Conservation (phyloP, 2,797 vertebrate genomes). For the Gymnothorax javanicus region DNA sequence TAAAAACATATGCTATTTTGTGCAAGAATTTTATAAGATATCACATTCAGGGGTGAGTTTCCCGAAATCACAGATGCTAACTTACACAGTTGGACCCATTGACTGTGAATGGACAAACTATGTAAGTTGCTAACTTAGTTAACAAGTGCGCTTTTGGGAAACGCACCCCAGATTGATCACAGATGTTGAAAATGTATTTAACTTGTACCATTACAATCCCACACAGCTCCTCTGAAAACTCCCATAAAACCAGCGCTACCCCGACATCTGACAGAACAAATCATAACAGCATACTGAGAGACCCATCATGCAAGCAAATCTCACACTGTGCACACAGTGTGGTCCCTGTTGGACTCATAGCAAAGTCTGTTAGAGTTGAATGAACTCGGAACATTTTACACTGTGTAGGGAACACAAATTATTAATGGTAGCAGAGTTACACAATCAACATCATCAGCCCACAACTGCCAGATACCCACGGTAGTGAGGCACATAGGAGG, state of each 20-base stretch:
- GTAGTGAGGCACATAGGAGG: background rate
- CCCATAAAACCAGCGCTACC: background rate
- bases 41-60: too few species aligned
- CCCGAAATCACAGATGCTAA: too few species aligned
- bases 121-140: too few species aligned
- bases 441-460: background rate
- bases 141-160: too few species aligned
- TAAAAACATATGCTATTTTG: background rate
- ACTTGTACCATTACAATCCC: background rate
- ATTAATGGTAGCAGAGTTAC: background rate
- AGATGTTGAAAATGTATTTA: background rate
- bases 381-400: too few species aligned
- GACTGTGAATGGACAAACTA: too few species aligned
- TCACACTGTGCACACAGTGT: too few species aligned
- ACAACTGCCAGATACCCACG: background rate
- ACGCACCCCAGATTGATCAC: background rate
- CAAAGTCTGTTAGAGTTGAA: too few species aligned
- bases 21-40: too few species aligned
- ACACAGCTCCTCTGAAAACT: background rate
- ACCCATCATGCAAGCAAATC: too few species aligned
- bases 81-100: too few species aligned
- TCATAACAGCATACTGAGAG: background rate
- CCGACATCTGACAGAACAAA: background rate
- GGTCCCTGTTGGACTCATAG: too few species aligned
- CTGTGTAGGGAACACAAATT: background rate